Evolutionary conservation across 64 coral and sea anemone genomes (phyloP).

Genomic region (Stichodactyla mertensii): DNA sequence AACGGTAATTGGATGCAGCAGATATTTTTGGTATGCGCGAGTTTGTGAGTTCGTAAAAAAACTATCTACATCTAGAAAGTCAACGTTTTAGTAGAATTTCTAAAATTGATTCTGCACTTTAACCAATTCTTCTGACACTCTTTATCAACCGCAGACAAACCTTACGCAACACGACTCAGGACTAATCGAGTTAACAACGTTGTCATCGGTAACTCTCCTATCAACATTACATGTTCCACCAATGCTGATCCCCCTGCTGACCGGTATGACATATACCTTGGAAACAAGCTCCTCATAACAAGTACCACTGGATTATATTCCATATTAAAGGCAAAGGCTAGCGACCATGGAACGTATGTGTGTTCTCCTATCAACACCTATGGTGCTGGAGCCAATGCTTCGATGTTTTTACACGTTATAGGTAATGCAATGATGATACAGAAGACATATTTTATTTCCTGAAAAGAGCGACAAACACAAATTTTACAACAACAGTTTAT

Average conservation of each 20-base stretch:
- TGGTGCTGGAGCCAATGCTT: constrained; percentile 16
- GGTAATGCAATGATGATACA: background rate
- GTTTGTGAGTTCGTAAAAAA: no score
- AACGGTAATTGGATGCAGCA: no score
- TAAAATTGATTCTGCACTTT: background rate
- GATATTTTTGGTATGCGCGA: no score
- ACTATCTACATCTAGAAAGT: no score
- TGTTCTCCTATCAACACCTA: constrained; percentile 49
- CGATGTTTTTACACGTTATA: constrained; percentile 14
- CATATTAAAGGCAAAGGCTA: constrained; percentile 29
- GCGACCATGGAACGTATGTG: constrained; percentile 34
- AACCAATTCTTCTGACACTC: background rate
- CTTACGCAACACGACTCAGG: constrained; percentile 31
- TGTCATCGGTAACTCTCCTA: constrained; percentile 53
- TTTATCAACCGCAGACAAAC: constrained; percentile 45
- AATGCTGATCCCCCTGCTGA: constrained; percentile 56
- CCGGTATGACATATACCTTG: constrained; percentile 55
- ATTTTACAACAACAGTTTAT: no score
- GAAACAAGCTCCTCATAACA: background rate
- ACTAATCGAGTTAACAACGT: constrained; percentile 40
- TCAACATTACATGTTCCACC: constrained; percentile 41
- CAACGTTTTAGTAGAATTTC: no score
- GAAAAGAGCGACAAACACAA: no score
- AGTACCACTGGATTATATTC: constrained; percentile 29
- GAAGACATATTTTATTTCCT: no score